These are phyloP conservation scores for Unio pictorum DNA, from an alignment of 2,888 invertebrate genomes.

Conservation along the genomic window DNA sequence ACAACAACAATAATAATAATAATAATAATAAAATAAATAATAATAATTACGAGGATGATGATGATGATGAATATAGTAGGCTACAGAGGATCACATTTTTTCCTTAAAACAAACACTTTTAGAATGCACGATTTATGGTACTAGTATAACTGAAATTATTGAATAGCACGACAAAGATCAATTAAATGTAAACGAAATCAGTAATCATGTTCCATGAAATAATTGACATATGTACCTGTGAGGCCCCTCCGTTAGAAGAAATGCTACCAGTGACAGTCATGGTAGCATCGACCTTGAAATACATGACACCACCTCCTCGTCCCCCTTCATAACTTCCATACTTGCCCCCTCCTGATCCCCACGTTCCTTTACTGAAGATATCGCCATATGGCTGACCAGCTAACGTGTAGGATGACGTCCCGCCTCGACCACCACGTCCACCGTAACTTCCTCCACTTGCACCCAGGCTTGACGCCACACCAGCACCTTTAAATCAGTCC, in stretches of 20 bases:
- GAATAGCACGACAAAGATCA: too few species aligned
- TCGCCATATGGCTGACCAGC: conserved; percentile 41
- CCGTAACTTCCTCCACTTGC: conserved; percentile 52
- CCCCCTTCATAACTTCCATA: conserved; percentile 31
- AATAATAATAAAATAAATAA: too few species aligned
- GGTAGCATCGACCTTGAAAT: conserved; percentile 16
- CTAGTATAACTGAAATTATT: too few species aligned
- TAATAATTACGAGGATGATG: too few species aligned
- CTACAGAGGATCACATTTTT: too few species aligned
- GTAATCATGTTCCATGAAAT: too few species aligned
- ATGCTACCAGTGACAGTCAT: conserved; percentile 27
- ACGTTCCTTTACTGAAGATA: conserved; percentile 37
- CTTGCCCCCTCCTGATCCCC: conserved; percentile 55
- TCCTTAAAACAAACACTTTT: too few species aligned
- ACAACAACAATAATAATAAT: too few species aligned
- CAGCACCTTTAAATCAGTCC: conserved; percentile 23
- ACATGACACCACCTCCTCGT: conserved; percentile 47
- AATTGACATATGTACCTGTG: conserved; percentile 22
- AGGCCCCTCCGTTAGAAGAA: conserved; percentile 27
- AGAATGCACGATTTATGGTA: too few species aligned
- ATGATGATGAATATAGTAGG: too few species aligned
- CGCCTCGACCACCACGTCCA: conserved; percentile 44
- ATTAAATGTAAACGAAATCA: too few species aligned
- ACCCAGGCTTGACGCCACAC: conserved; percentile 18
- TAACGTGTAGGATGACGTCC: conserved; percentile 7